phyloP scores from a whole-genome alignment of 1,140 invertebrate genomes.

The Holotrichia oblita region DNA sequence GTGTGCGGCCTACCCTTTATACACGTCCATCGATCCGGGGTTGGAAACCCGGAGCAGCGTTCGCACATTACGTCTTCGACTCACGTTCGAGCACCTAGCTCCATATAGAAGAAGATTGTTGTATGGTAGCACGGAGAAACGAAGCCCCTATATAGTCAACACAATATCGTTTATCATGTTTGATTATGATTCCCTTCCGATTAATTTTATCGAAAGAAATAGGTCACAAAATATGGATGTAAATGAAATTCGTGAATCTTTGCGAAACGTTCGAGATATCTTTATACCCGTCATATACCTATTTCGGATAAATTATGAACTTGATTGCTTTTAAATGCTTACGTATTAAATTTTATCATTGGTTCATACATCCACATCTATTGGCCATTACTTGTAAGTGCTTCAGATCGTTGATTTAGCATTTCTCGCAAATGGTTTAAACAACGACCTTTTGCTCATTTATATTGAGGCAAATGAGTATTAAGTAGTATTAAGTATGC shows the following conservation, averaged over 20 bases:
- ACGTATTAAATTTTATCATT: neutral
- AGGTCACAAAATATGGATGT: constrained; percentile 20
- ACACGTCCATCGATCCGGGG: constrained; percentile 50
- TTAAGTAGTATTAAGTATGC: no score
- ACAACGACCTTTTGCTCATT: no score
- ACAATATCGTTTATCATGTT: constrained; percentile 32
- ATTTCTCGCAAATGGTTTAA: no score
- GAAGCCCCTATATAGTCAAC: neutral
- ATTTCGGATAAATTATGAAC: neutral
- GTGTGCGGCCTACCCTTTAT: constrained; percentile 47
- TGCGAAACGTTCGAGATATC: constrained; percentile 1
- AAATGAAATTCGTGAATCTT: neutral
- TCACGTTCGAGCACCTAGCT: constrained; percentile 52
- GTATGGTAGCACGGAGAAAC: neutral
- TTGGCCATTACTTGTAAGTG: neutral
- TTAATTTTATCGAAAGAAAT: constrained; percentile 22
- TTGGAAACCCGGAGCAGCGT: constrained; percentile 33
- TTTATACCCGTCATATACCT: neutral
- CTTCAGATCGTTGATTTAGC: no score
- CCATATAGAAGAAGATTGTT: neutral
- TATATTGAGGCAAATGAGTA: no score
- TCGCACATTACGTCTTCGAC: constrained; percentile 54
- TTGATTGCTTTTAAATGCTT: neutral
- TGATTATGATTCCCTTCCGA: constrained; percentile 31
- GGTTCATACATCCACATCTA: neutral